Conservation (phyloP, 1,140 invertebrate genomes). For the Philaenus spumarius region DNA sequence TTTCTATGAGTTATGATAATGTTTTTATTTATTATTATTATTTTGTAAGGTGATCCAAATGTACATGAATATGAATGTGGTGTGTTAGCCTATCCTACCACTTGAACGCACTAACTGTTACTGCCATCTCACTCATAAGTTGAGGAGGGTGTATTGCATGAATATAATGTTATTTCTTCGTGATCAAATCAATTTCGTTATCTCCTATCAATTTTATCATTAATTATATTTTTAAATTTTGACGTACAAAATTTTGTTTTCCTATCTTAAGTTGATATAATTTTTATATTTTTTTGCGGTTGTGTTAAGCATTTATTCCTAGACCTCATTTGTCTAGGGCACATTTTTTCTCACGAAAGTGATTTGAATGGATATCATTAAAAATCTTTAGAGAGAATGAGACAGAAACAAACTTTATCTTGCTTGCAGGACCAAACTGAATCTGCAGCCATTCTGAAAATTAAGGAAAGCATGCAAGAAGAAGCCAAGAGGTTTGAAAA, state of each 20-base stretch:
- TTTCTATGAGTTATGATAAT: background rate
- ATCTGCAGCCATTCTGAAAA: constrained; percentile 98
- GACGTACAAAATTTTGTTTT: constrained; percentile 6
- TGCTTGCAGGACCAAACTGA: constrained; percentile 72
- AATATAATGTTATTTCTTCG: constrained; percentile 21
- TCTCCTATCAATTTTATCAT: background rate
- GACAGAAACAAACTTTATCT: constrained; percentile 15
- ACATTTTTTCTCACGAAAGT: constrained; percentile 16
- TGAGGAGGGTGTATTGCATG: constrained; percentile 22
- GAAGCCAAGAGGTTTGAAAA: constrained; percentile 99
- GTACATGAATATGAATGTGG: background rate
- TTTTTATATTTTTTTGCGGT: background rate
- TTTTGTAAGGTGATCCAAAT: background rate
- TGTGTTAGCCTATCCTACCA: background rate
- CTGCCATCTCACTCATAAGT: constrained; percentile 12
- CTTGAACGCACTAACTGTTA: background rate
- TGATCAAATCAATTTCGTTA: constrained; percentile 3
- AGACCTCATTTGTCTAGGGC: background rate
- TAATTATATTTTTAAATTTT: background rate
- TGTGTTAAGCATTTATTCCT: constrained; percentile 2
- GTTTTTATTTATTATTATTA: background rate
- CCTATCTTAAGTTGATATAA: constrained; percentile 1
- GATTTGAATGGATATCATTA: constrained; percentile 17
- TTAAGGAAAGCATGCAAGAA: constrained; percentile 99
- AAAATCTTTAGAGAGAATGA: background rate